These are phyloP conservation scores for Euplexia lucipara DNA, from an alignment of 2,888 invertebrate genomes.

Conservation along the genomic window DNA sequence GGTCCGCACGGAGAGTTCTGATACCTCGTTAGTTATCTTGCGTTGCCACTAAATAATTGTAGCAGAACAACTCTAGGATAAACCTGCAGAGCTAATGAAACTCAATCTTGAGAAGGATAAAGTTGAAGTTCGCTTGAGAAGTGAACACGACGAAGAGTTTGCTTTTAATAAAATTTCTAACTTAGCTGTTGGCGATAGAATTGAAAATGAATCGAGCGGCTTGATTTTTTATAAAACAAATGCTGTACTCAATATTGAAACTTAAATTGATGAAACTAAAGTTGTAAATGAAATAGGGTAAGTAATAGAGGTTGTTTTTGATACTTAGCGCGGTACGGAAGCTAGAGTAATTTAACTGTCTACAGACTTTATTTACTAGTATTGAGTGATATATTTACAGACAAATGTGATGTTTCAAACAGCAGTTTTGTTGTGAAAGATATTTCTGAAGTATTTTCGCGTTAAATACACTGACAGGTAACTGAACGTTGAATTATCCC, in stretches of 20 bases:
- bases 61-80: conserved; percentile 74
- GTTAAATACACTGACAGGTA: conserved; percentile 59
- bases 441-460: conserved; percentile 69
- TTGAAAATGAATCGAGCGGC: conserved; percentile 70
- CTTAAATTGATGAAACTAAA: conserved; percentile 60
- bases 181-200: conserved; percentile 77
- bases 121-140: conserved; percentile 57
- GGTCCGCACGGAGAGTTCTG: conserved; percentile 81
- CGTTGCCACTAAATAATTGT: conserved; percentile 87
- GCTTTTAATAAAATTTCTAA: conserved; percentile 73
- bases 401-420: conserved; percentile 80
- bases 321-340: conserved; percentile 78
- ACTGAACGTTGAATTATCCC: conserved; percentile 38
- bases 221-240: conserved; percentile 64
- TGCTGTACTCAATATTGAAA: conserved; percentile 60
- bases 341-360: conserved; percentile 84
- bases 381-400: conserved; percentile 84
- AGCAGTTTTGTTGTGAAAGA: conserved; percentile 66
- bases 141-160: conserved; percentile 12
- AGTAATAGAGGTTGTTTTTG: conserved; percentile 66
- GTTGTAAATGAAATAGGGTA: conserved; percentile 56
- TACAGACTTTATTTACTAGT: conserved; percentile 78
- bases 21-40: conserved; percentile 88
- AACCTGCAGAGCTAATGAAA: conserved; percentile 53
- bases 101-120: conserved; percentile 53